These are phyloP conservation scores for Aegotheles bennettii DNA, from an alignment of 2,113 vertebrate genomes.

Conservation along the genomic window DNA sequence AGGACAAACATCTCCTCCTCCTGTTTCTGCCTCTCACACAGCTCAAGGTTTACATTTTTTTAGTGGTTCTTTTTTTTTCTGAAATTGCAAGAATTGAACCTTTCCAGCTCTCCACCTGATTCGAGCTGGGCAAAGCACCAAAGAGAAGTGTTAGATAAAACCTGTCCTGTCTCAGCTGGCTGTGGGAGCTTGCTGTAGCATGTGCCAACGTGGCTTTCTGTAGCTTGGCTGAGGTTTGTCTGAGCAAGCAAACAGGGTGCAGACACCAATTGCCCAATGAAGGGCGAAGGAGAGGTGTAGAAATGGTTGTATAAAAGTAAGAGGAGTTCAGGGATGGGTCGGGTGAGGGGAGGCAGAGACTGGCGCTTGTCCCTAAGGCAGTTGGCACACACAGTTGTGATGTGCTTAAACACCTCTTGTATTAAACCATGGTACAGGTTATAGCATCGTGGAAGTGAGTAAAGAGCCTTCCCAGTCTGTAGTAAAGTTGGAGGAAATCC, in stretches of 20 bases:
- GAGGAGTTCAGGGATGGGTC: background rate
- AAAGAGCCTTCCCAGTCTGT: background rate
- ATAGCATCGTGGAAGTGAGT: rapidly evolving
- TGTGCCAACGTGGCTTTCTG: background rate
- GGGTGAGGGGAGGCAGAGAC: background rate
- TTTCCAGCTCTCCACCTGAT: background rate
- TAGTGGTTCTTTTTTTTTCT: rapidly evolving
- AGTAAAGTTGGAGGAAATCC: background rate
- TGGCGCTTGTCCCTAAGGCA: background rate
- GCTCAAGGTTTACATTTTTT: background rate
- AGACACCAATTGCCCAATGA: background rate
- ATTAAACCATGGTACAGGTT: background rate
- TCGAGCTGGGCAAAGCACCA: background rate
- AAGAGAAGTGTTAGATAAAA: background rate
- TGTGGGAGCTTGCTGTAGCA: background rate
- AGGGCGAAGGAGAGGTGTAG: background rate
- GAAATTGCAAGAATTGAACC: background rate
- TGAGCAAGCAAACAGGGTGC: background rate
- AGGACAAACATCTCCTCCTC: rapidly evolving
- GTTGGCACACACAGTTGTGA: rapidly evolving
- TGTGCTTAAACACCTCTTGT: background rate
- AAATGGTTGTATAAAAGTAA: background rate
- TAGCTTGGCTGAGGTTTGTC: background rate
- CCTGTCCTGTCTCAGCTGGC: background rate
- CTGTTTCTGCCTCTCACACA: no score